Evolutionary conservation across 1,140 invertebrate species (phyloP).

Genomic region (Scaptomyza montana): DNA sequence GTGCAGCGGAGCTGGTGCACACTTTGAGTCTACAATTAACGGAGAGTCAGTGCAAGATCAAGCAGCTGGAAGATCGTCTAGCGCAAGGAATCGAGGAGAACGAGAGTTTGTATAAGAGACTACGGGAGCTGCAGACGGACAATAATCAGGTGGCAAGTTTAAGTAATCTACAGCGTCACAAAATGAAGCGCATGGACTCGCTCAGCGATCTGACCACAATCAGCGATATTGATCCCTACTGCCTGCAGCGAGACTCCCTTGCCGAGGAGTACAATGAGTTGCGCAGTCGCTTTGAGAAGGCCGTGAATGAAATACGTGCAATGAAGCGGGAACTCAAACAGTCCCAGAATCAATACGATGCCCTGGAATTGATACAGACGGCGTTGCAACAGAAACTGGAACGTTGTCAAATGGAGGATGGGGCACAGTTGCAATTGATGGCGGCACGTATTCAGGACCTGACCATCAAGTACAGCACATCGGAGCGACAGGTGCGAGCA

Average conservation of each 20-base stretch:
- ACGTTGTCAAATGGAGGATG: conserved; percentile 88
- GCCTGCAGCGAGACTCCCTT: conserved; percentile 90
- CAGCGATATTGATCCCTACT: conserved; percentile 90
- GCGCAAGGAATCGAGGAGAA: conserved; percentile 90
- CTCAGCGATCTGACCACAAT: conserved; percentile 92
- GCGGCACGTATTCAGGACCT: conserved; percentile 93
- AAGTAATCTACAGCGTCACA: conserved; percentile 79
- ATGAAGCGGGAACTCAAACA: conserved; percentile 93
- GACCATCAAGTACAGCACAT: conserved; percentile 90
- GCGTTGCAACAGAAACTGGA: conserved; percentile 90
- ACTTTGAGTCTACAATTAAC: conserved; percentile 66
- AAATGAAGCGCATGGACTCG: conserved; percentile 90
- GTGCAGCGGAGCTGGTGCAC: conserved; percentile 82
- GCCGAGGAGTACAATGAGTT: conserved; percentile 92
- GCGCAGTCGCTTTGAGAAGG: conserved; percentile 90
- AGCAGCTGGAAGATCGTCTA: conserved; percentile 85
- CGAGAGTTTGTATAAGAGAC: conserved; percentile 88
- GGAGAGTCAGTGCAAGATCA: conserved; percentile 77
- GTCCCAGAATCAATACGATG: conserved; percentile 91
- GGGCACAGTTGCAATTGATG: conserved; percentile 91
- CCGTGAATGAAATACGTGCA: conserved; percentile 91
- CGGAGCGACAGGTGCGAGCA: conserved; percentile 92
- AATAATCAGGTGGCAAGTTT: conserved; percentile 81
- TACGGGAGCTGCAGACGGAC: conserved; percentile 89
- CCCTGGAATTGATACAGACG: conserved; percentile 90